A percentile compares a stretch with the other conserved stretches of the same genome.
These are phyloP conservation scores for Anhinga rufa DNA, from an alignment of 2,113 vertebrate species.

Conservation along the genomic window DNA sequence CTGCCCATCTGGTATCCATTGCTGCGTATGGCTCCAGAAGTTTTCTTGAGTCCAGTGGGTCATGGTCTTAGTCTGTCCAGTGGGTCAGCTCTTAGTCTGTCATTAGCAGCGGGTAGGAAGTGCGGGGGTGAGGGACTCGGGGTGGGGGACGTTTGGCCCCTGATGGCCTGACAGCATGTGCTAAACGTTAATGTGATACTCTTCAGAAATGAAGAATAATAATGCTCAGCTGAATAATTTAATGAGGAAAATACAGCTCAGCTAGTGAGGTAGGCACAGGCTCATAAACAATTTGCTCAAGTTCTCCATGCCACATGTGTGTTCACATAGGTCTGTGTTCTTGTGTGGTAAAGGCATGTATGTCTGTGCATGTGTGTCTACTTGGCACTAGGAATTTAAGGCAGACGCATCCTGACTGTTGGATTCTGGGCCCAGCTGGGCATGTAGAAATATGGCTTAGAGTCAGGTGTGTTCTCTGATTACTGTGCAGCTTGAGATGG, in stretches of 20 bases:
- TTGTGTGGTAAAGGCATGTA: not conserved
- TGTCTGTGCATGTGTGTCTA: not conserved
- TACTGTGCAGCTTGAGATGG: not conserved
- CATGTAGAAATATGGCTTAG: not conserved
- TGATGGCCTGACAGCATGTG: not conserved
- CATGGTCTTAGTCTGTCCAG: not conserved
- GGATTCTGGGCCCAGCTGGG: not conserved
- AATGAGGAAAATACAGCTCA: not conserved
- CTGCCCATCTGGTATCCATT: not conserved
- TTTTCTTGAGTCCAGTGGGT: not conserved
- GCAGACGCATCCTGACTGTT: not conserved
- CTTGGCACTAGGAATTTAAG: not conserved
- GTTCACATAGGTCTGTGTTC: not conserved
- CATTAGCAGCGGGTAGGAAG: not conserved
- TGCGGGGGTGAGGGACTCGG: not conserved
- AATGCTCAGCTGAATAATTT: not conserved
- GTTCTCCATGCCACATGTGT: not conserved
- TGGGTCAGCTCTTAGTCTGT: not conserved
- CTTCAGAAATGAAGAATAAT: not conserved
- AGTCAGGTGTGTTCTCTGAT: not conserved
- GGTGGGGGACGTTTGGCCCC: not conserved
- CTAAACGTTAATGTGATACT: not conserved
- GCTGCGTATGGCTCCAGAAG: not conserved
- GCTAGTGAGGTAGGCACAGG: not conserved
- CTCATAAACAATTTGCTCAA: not conserved